These are phyloP conservation scores for Campoplex nolae DNA, from an alignment of 2,888 invertebrate genomes.

Conservation along the genomic window DNA sequence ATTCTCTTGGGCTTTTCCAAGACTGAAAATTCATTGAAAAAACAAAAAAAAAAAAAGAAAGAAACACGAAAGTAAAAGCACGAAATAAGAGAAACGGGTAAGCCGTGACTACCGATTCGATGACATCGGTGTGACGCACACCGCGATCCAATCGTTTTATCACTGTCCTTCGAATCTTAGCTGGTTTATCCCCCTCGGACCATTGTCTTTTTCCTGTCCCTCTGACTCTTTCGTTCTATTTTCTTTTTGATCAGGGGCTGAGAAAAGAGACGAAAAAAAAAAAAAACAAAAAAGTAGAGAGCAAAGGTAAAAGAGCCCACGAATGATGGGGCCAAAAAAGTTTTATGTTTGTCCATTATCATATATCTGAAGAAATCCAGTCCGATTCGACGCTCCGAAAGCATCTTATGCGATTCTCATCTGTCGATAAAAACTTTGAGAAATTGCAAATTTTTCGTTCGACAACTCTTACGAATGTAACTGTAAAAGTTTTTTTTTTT, in stretches of 20 bases:
- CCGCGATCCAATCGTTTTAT: slow-evolving; percentile 4
- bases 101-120: slow-evolving; percentile 25
- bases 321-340: slow-evolving; percentile 17
- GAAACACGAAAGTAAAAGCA: neutral
- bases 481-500: neutral
- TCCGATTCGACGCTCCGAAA: neutral
- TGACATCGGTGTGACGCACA: slow-evolving; percentile 35
- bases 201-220: neutral
- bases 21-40: slow-evolving; percentile 11
- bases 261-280: neutral
- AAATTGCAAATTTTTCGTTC: neutral
- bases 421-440: neutral
- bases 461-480: neutral
- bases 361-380: neutral
- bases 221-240: neutral
- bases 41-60: neutral
- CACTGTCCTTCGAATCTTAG: slow-evolving; percentile 30
- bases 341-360: slow-evolving; percentile 3
- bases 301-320: slow-evolving; percentile 2
- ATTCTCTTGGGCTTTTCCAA: neutral
- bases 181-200: neutral
- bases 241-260: neutral
- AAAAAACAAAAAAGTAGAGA: neutral
- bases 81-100: neutral
- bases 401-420: neutral